phyloP scores from a whole-genome alignment of 2,888 invertebrate species.

The Drosophila dives region DNA sequence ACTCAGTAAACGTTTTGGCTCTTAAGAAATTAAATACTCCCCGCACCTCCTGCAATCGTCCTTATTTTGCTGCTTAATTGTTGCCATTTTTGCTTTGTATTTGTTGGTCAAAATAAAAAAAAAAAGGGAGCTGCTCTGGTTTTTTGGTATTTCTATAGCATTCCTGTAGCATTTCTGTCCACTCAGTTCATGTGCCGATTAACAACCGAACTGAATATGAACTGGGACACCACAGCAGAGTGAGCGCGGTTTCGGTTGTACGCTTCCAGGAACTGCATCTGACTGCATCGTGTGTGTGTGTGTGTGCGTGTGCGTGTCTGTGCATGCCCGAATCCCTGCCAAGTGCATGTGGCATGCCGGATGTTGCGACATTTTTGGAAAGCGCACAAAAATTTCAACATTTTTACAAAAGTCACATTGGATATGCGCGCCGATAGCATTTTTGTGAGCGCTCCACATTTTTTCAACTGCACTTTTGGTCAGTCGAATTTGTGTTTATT shows the following conservation, averaged over 20 bases:
- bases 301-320: neutral
- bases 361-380: conserved; percentile 69
- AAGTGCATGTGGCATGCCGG: conserved; percentile 72
- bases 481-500: conserved; percentile 31
- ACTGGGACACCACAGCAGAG: conserved; percentile 27
- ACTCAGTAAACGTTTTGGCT: conserved; percentile 52
- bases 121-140: neutral
- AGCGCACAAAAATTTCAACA: conserved; percentile 69
- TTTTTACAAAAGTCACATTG: conserved; percentile 54
- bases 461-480: conserved; percentile 39
- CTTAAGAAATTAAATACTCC: conserved; percentile 49
- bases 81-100: conserved; percentile 6
- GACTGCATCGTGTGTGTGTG: neutral
- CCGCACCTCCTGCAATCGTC: conserved; percentile 17
- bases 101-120: conserved; percentile 5
- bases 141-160: neutral
- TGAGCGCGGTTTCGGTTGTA: conserved; percentile 20
- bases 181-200: conserved; percentile 55
- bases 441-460: conserved; percentile 46
- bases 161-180: conserved; percentile 3
- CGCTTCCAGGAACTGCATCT: conserved; percentile 13
- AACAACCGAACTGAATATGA: conserved; percentile 39
- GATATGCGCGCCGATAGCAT: conserved; percentile 51
- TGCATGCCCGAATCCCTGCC: conserved; percentile 42
- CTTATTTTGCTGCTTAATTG: conserved; percentile 21